Percentiles rank a stretch among this genome's conserved stretches.
Conservation (phyloP, 2,797 vertebrate species). For the Cyprinodon diabolis region DNA sequence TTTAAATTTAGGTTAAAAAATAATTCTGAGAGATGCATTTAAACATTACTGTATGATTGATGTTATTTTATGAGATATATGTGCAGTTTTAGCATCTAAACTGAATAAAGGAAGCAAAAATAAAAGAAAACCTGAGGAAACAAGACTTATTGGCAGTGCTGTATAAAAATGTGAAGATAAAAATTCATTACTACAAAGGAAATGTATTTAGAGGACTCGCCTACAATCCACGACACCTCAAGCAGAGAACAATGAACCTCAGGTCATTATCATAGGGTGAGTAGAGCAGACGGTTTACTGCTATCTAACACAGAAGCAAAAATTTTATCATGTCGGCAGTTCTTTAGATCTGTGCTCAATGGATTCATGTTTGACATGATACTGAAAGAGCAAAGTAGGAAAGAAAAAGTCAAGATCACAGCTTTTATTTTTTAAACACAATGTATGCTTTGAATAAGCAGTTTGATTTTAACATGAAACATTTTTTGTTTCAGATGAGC, state of each 20-base stretch:
- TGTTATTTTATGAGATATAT: slow-evolving; percentile 11
- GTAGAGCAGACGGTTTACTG: slow-evolving; percentile 18
- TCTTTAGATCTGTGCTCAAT: slow-evolving; percentile 9
- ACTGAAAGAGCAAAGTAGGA: background rate
- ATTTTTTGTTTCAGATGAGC: background rate
- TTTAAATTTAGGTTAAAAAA: background rate
- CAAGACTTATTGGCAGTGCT: background rate
- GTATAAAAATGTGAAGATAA: slow-evolving; percentile 16
- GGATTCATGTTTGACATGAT: background rate
- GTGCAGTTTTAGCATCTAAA: slow-evolving; percentile 19
- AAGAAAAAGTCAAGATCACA: background rate
- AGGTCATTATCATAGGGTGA: slow-evolving; percentile 50
- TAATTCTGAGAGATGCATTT: slow-evolving; percentile 11
- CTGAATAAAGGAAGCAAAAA: background rate
- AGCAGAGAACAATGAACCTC: slow-evolving; percentile 44
- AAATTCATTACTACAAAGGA: slow-evolving; percentile 4
- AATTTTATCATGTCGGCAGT: background rate
- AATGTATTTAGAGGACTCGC: slow-evolving; percentile 17
- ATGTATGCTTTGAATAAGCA: background rate
- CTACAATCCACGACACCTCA: slow-evolving; percentile 25
- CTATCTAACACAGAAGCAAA: slow-evolving; percentile 18
- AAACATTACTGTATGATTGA: slow-evolving; percentile 11
- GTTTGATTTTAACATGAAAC: background rate
- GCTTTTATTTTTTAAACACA: background rate
- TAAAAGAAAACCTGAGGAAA: background rate